Conservation (phyloP, 1,140 invertebrate genomes). For the Proales similis region DNA sequence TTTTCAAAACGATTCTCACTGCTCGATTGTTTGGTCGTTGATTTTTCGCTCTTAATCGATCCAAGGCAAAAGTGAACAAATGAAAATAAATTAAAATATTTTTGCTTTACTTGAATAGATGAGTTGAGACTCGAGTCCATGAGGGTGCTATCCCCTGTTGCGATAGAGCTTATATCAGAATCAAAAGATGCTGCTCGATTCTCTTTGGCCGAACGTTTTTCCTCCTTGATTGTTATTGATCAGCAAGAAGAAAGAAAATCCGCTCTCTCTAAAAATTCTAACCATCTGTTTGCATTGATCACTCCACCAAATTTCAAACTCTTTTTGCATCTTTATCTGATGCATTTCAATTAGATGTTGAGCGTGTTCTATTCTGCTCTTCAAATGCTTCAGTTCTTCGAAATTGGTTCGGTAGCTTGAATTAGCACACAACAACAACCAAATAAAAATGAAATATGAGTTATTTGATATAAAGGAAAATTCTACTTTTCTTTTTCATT, state of each 20-base stretch:
- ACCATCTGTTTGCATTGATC: conserved; percentile 24
- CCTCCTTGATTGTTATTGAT: not conserved
- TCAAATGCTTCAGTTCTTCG: conserved; percentile 44
- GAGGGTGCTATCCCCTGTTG: no score
- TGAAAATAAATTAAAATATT: no score
- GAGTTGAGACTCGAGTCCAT: no score
- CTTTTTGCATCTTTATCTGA: conserved; percentile 52
- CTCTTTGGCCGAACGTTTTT: conserved; percentile 2
- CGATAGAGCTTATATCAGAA: not conserved
- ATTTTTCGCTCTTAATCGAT: no score
- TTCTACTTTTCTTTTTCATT: conserved; percentile 44
- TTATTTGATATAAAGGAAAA: not conserved
- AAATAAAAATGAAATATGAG: not conserved
- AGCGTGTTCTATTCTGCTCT: conserved; percentile 52
- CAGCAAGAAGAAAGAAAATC: not conserved
- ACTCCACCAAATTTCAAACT: conserved; percentile 53
- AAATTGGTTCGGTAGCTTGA: conserved; percentile 49
- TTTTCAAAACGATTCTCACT: conserved; percentile 40
- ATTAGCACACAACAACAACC: not conserved
- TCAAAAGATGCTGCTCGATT: not conserved
- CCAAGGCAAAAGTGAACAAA: no score
- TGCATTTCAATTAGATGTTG: conserved; percentile 52
- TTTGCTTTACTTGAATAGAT: no score
- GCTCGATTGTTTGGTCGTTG: conserved; percentile 38
- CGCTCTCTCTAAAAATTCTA: not conserved